Base-by-base conservation (phyloP, 2,888 invertebrate genomes). In the Brenthis ino region DNA sequence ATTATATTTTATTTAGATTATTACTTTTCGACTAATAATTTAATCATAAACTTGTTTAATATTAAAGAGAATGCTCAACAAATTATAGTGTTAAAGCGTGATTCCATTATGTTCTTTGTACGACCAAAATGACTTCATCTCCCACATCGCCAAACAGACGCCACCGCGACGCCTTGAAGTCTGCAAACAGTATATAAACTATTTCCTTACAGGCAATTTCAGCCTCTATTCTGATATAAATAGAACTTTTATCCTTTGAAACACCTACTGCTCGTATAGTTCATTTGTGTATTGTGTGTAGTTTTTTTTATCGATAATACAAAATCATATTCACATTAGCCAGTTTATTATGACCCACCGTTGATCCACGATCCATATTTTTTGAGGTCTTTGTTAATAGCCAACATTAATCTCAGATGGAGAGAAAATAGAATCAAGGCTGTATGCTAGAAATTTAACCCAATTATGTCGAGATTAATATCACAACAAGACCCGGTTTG, bases 381-480 rank as follows among this genome's bases (percentile, higher is more conserved):
- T 54, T 16, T 47, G 64, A 69, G 73, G 65, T 68, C 68, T 72
- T 64, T 60, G 43, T 69, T 58, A 64, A 64, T 66, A 66, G 70
- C 67, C 57, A 53, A 51, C 50, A 56, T 69, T 72, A 58, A 74
- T 74, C 67, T 67, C 69, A 72, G 74, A 69, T 61, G 67, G 66
- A 53, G 53, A 47, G 67, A 72, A 71, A 72, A 70, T 64, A 60
- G 71, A 69, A 28, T 65, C 76, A 75, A 74, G 75, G 74, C 74
- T 71, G 65, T 55, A 72, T 48, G 66, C 74, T 73, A 71, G 75
- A 73, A 72, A 70, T 72, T 75, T 63, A 68, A 74, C 72, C 71
- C 61, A 72, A 71, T 73, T 74, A 71, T 72, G 75, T 73, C 73
- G 65, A 73, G 76, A 75, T 76, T 71, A 70, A 72, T 75, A 70